Base-by-base conservation (phyloP, 2,888 invertebrate genomes). In the Stramonita haemastoma region DNA sequence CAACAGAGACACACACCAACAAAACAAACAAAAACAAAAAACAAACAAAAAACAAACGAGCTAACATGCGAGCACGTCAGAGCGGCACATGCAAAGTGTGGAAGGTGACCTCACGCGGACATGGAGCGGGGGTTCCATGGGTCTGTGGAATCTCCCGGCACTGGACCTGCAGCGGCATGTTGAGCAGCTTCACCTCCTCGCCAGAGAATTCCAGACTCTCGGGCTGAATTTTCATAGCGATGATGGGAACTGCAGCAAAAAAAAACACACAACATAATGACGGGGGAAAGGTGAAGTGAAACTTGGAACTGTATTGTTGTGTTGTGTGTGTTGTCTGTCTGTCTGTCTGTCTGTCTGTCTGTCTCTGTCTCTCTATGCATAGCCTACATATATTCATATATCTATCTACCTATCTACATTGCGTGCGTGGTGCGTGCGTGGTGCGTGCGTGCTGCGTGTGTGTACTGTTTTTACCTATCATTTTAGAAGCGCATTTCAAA, bases 111-210 rank as follows among this genome's bases (percentile, higher is more conserved):
- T 15, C 26, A 83, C 81, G 19, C 81, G 36, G 19, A 83, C 81
- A 83, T 83, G 36, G 15, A 22, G 26, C 5, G 81, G 81, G 26
- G 81, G 81, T 83, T 83, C 81, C 81, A 83, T 46, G 81, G 81
- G 81, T 83, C 81, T 83, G 36, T 22, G 22, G 8, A n/a, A 46
- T 19, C 19, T 83, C 81, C 6, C 8, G 22, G 81, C 81, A 83
- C 81, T 83, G 81, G 13, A 83, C 26, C 36, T 46, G 81, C 22
- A 83, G 19, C 2, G 81, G 81, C 26, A 22, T 19, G 81, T 46
- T 0, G 36, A 26, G 81, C 22, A 46, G 22, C 36, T 4, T 46
- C 5, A 15, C 36, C 36, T 46, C 8, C 13, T 46, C 13, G 81
- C 81, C 81, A 29, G 36, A 5, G 8, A 83, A 46, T 6, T 83